phyloP scores from a whole-genome alignment of 2,888 invertebrate species.

The Blera fallax region DNA sequence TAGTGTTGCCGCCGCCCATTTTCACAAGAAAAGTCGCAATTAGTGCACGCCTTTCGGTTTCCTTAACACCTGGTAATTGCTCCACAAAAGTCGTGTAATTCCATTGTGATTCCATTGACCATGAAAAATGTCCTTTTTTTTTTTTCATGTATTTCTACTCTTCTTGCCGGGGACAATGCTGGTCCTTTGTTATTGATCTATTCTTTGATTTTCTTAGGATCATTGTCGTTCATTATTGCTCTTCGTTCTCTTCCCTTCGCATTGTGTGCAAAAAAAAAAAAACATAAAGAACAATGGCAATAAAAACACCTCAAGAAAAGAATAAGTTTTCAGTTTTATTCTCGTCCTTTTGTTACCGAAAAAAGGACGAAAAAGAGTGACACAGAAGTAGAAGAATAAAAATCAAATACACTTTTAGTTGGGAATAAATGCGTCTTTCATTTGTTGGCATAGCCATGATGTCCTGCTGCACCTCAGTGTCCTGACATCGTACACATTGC shows the following conservation, averaged over 20 bases:
- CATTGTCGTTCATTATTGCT: conserved; percentile 47
- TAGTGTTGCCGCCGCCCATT: conserved; percentile 44
- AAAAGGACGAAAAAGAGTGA: neutral
- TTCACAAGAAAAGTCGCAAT: conserved; percentile 67
- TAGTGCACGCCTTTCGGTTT: conserved; percentile 70
- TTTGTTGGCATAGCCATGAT: conserved; percentile 25
- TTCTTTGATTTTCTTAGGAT: conserved; percentile 43
- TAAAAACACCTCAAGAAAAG: conserved; percentile 42
- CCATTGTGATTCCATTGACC: conserved; percentile 66
- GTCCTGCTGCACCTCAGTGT: conserved; percentile 30
- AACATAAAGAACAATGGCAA: too few species aligned
- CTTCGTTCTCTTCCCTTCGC: conserved; percentile 1
- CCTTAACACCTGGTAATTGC: conserved; percentile 71
- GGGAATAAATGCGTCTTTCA: conserved; percentile 50
- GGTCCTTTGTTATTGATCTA: conserved; percentile 39
- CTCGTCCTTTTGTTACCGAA: conserved; percentile 19
- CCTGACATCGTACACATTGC: conserved; percentile 68
- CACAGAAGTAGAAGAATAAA: neutral
- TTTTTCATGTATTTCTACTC: too few species aligned
- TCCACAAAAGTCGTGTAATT: conserved; percentile 71
- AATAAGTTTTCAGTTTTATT: neutral
- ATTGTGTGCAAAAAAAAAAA: conserved; percentile 40
- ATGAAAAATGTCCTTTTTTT: conserved; percentile 69
- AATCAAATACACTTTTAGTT: conserved; percentile 65
- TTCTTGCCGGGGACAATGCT: conserved; percentile 23